These are phyloP conservation scores for Tipula lateralis DNA, from an alignment of 2,888 invertebrate species.

Conservation along the genomic window DNA sequence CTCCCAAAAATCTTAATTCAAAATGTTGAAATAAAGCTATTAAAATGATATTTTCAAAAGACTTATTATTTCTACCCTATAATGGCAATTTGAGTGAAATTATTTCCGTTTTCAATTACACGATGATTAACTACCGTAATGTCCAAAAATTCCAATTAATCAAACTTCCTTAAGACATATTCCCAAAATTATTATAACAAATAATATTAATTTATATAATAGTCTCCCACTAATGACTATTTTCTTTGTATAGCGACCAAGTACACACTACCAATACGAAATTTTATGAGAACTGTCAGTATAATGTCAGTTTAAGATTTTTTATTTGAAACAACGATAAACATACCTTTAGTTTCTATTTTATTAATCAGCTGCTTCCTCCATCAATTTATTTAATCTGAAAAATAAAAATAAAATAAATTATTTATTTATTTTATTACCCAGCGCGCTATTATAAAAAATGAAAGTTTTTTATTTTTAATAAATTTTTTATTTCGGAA, in stretches of 20 bases:
- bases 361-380: background rate
- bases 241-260: background rate
- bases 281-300: background rate
- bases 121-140: no score
- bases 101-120: no score
- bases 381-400: background rate
- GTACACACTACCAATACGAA: background rate
- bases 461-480: background rate
- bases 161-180: background rate
- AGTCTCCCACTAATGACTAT: background rate
- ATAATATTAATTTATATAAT: background rate
- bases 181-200: background rate
- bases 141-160: background rate
- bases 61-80: no score
- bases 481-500: background rate
- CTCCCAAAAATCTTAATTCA: no score
- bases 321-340: background rate
- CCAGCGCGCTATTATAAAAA: background rate
- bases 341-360: background rate
- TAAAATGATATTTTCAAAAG: no score
- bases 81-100: no score
- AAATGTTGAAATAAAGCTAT: no score
- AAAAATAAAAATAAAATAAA: background rate
- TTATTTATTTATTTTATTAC: background rate
- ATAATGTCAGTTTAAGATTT: background rate